Evolutionary conservation across 2,113 vertebrate species (phyloP).

Genomic region (Alosa alosa): DNA sequence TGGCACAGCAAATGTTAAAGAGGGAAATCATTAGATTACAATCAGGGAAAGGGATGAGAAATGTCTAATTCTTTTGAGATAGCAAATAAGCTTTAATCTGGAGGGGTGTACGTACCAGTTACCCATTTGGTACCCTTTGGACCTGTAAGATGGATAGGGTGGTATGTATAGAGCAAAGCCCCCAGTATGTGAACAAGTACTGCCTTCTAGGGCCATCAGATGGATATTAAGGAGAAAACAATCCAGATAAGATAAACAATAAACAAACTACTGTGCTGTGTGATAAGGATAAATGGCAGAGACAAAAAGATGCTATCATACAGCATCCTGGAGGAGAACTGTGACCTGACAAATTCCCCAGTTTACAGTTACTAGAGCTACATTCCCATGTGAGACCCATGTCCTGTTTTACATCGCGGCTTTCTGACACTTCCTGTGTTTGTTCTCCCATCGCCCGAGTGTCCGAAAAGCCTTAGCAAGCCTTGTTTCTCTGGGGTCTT

Average conservation of each 20-base stretch:
- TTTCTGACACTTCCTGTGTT: conserved; percentile 52
- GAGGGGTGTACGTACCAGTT: not conserved
- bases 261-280: not conserved
- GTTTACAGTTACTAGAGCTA: conserved; percentile 1
- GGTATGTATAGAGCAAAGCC: not conserved
- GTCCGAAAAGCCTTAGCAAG: not conserved
- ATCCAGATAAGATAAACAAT: not conserved
- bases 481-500: not conserved
- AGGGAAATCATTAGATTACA: not conserved
- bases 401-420: conserved; percentile 38
- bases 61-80: not conserved
- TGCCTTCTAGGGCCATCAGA: not conserved
- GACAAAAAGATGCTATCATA: not conserved
- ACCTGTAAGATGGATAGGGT: not conserved
- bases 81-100: not conserved
- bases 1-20: not conserved
- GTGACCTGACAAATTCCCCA: not conserved
- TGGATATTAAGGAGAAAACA: not conserved
- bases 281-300: not conserved
- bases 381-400: conserved; percentile 55
- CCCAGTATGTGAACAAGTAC: not conserved
- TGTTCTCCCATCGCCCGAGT: conserved; percentile 29
- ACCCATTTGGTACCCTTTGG: not conserved
- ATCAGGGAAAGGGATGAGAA: not conserved
- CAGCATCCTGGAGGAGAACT: not conserved